These are phyloP conservation scores for Amphipyra berbera DNA, from an alignment of 2,888 invertebrate species.

Conservation along the genomic window DNA sequence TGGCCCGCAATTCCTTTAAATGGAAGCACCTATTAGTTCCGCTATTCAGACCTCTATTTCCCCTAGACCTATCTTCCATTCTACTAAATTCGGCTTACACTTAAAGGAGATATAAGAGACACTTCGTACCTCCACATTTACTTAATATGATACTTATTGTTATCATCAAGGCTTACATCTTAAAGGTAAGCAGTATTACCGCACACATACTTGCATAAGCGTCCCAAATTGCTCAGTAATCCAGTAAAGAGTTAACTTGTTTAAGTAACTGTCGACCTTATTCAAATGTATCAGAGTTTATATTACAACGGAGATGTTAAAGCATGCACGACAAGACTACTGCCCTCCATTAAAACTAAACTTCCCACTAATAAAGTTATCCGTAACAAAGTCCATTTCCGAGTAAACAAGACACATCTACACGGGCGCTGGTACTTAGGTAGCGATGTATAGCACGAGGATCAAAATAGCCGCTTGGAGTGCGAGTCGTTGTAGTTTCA, in stretches of 20 bases:
- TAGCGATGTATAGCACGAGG: constrained; percentile 60
- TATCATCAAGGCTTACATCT: constrained; percentile 48
- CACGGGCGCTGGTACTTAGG: constrained; percentile 48
- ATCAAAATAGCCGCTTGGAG: constrained; percentile 60
- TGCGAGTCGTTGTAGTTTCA: constrained; percentile 38
- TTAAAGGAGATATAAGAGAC: constrained; percentile 19
- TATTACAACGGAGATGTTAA: constrained; percentile 33
- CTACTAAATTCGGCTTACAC: constrained; percentile 48
- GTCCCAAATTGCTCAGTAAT: constrained; percentile 55
- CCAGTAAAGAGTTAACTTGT: constrained; percentile 33
- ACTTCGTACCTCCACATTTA: constrained; percentile 44
- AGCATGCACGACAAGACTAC: constrained; percentile 59
- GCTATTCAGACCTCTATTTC: constrained; percentile 44
- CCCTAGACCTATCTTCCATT: constrained; percentile 24
- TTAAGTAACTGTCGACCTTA: constrained; percentile 49
- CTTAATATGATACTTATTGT: constrained; percentile 51
- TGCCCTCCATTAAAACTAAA: constrained; percentile 74
- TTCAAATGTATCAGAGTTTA: constrained; percentile 37
- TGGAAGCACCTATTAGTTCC: constrained; percentile 38
- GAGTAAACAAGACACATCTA: constrained; percentile 66
- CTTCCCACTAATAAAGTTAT: constrained; percentile 72
- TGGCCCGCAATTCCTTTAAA: constrained; percentile 22
- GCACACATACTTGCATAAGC: constrained; percentile 49
- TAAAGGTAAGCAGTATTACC: constrained; percentile 52
- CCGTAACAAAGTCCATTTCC: constrained; percentile 72